Evolutionary conservation across 2,888 invertebrate species (phyloP), one percentile per base, ranked within the genome.

Genomic region (Stenodera caucasica): DNA sequence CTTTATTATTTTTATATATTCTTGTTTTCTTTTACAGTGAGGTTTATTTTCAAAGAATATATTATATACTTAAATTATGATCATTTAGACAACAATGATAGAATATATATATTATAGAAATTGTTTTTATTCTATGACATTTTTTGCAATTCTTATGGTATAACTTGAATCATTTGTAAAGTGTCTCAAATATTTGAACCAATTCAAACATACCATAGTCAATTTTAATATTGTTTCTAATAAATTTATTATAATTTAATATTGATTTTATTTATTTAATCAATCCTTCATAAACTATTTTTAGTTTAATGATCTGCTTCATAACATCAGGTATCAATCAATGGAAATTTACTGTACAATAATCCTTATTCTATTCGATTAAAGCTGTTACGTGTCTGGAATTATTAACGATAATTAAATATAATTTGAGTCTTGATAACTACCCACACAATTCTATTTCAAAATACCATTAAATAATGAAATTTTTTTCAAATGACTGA

Each of bases 191-290:
- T 70, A 70, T 72, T 75, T 72, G 72, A 76, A 74, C 72, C 72
- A 75, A 75, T 75, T 74, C 70, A 71, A 70, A 73, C 71, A 72
- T 77, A 75, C 72, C 74, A 76, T 77, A 78, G 77, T 77, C 77
- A 77, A 74, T 78, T 78, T 78, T 78, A 77, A 77, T 77, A 78
- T 78, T 77, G 77, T 78, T 78, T 78, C 73, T 77, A 78, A 78
- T 78, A 77, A 78, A 78, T 72, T 73, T 73, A 78, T 76, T 74
- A 74, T 78, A 72, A 77, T 73, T 76, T 72, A 64, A 29, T 56
- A 55, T 30, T 29, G 55, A 23, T 50, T 45, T 45, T 50, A 52
- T 54, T 45, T 54, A 55, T 49, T 40, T 55, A 30, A 30, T 56
- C 53, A 29, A 45, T 6, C 21, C 45, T 45, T 30, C 30, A 30